Conservation (phyloP, 92 coral and sea anemone genomes). For the Epizoanthus stellaris region DNA sequence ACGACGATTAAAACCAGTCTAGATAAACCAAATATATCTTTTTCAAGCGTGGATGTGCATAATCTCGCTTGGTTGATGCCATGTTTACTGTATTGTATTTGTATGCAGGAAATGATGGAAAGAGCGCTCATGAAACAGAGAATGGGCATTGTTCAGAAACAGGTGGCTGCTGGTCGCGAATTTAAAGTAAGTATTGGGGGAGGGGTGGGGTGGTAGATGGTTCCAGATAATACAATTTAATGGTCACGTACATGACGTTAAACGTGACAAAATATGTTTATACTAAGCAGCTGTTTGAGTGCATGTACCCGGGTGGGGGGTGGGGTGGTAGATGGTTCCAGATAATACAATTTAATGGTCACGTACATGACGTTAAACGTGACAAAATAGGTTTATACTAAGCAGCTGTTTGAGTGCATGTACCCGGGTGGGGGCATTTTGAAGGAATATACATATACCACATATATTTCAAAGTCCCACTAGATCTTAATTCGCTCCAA, state of each 20-base stretch:
- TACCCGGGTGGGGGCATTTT: too few species aligned
- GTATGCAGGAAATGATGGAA: constrained; percentile 92
- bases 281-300: too few species aligned
- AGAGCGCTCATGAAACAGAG: constrained; percentile 87
- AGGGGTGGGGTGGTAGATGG: background rate
- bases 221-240: background rate
- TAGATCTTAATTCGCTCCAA: too few species aligned
- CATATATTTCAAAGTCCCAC: too few species aligned
- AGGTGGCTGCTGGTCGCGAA: constrained; percentile 97
- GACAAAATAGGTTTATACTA: background rate
- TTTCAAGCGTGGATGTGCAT: too few species aligned
- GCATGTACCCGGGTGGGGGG: too few species aligned
- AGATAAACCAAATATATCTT: too few species aligned
- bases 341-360: background rate
- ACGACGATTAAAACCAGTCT: too few species aligned
- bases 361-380: background rate
- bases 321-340: background rate
- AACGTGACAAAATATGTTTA: background rate
- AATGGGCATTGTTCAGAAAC: constrained; percentile 95
- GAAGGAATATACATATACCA: too few species aligned
- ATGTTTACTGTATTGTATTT: background rate
- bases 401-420: too few species aligned
- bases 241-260: background rate
- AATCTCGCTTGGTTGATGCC: too few species aligned
- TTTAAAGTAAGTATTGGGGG: constrained; percentile 71